A percentile compares a stretch with the other conserved stretches of the same genome.
Evolutionary conservation across 2,888 invertebrate genomes (phyloP).

Genomic region (Epistrophe eligans): DNA sequence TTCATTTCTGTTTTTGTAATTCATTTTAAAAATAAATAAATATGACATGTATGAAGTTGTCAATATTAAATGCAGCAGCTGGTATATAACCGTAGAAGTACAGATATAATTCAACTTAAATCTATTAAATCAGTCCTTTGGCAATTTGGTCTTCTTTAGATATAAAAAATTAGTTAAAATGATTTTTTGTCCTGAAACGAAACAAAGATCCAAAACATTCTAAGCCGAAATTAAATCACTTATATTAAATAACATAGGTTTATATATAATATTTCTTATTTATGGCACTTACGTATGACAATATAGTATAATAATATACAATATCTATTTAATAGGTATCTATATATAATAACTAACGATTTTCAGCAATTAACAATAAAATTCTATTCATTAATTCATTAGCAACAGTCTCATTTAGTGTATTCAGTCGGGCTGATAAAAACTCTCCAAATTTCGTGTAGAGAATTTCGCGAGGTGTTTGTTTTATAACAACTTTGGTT

Average conservation of each 20-base stretch:
- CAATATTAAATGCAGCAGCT: too few relatives aligned
- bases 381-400: slow-evolving; percentile 83
- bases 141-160: too few relatives aligned
- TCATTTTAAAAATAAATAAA: too few relatives aligned
- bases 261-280: neutral
- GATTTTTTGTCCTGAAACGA: too few relatives aligned
- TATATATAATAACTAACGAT: slow-evolving; percentile 71
- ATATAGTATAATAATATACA: neutral
- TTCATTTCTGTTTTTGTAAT: too few relatives aligned
- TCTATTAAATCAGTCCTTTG: too few relatives aligned
- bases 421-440: slow-evolving; percentile 81
- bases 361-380: slow-evolving; percentile 81
- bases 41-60: too few relatives aligned
- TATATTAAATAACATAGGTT: neutral
- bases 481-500: slow-evolving; percentile 35
- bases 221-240: too few relatives aligned
- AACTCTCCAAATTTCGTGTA: slow-evolving; percentile 82
- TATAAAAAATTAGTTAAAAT: too few relatives aligned
- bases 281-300: slow-evolving; percentile 18
- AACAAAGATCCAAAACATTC: too few relatives aligned
- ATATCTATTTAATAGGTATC: neutral
- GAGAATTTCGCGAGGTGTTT: slow-evolving; percentile 80
- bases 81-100: too few relatives aligned
- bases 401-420: slow-evolving; percentile 81
- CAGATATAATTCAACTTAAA: too few relatives aligned